Evolutionary conservation across 2,888 invertebrate species (phyloP).

Genomic region (Mellilla xanthometata): DNA sequence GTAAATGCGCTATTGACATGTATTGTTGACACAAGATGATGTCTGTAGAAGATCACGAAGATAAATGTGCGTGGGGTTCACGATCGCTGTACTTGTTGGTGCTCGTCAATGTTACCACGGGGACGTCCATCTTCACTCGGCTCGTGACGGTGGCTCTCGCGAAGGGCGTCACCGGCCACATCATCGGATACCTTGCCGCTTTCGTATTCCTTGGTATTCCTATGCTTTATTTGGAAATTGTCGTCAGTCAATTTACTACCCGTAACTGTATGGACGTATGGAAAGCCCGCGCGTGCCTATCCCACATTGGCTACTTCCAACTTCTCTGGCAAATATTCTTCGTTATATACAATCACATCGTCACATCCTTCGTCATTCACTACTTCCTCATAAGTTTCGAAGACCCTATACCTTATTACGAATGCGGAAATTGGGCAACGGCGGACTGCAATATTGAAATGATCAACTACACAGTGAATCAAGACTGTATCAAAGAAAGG

Average conservation of each 20-base stretch:
- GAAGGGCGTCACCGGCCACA: conserved; percentile 49
- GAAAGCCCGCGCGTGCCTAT: conserved; percentile 55
- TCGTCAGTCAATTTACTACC: conserved; percentile 64
- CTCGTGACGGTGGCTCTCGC: conserved; percentile 44
- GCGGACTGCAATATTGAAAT: conserved; percentile 48
- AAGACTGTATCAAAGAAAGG: conserved; percentile 51
- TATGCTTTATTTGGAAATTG: conserved; percentile 64
- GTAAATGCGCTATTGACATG: not conserved
- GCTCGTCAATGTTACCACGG: conserved; percentile 49
- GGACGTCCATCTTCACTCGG: conserved; percentile 40
- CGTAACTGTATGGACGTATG: conserved; percentile 64
- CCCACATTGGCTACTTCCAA: conserved; percentile 60
- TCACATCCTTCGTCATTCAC: conserved; percentile 55
- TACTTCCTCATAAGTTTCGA: conserved; percentile 70
- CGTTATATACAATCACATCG: conserved; percentile 48
- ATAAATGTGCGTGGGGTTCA: conserved; percentile 32
- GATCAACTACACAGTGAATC: conserved; percentile 57
- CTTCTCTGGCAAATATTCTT: conserved; percentile 51
- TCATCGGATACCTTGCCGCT: conserved; percentile 37
- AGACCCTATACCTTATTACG: conserved; percentile 57
- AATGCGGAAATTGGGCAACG: conserved; percentile 56
- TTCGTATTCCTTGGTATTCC: conserved; percentile 60
- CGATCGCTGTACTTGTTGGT: conserved; percentile 42
- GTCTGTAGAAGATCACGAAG: conserved; percentile 16
- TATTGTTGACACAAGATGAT: conserved; percentile 13